Evolutionary conservation across 2,797 vertebrate genomes (phyloP).

Genomic region (Xiphorhynchus erythropygius): DNA sequence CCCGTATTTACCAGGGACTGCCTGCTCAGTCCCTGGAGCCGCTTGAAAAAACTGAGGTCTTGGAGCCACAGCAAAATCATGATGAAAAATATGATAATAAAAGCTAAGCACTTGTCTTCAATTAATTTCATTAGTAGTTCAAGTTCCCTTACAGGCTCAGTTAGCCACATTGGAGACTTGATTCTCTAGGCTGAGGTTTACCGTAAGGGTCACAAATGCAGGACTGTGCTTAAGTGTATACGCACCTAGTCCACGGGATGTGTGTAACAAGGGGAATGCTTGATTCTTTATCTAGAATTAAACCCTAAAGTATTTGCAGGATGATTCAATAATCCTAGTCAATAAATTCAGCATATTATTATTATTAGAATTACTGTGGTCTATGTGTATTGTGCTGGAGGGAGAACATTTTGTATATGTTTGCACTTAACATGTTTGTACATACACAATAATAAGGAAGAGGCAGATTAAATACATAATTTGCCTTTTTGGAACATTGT

Average conservation of each 20-base stretch:
- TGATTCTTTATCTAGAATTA: neutral
- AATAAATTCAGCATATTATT: neutral
- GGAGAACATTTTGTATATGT: neutral
- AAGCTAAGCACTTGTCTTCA: neutral
- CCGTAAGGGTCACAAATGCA: neutral
- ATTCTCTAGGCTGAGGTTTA: neutral
- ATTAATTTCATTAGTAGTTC: neutral
- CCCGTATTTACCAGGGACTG: accelerated
- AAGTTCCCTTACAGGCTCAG: neutral
- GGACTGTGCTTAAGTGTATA: neutral
- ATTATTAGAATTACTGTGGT: neutral
- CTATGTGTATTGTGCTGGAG: neutral
- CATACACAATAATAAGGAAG: neutral
- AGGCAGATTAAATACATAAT: neutral
- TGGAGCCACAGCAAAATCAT: neutral
- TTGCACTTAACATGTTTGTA: neutral
- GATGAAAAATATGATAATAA: neutral
- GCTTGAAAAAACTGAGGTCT: neutral
- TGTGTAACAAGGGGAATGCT: accelerated
- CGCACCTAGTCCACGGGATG: neutral
- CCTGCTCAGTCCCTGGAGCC: neutral
- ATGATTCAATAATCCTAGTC: neutral
- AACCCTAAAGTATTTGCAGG: neutral
- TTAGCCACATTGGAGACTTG: neutral
- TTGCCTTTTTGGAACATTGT: neutral